Evolutionary conservation across 2,797 vertebrate species (phyloP), one percentile per base, ranked within the genome.

Genomic region (Sebastes aleutianus): DNA sequence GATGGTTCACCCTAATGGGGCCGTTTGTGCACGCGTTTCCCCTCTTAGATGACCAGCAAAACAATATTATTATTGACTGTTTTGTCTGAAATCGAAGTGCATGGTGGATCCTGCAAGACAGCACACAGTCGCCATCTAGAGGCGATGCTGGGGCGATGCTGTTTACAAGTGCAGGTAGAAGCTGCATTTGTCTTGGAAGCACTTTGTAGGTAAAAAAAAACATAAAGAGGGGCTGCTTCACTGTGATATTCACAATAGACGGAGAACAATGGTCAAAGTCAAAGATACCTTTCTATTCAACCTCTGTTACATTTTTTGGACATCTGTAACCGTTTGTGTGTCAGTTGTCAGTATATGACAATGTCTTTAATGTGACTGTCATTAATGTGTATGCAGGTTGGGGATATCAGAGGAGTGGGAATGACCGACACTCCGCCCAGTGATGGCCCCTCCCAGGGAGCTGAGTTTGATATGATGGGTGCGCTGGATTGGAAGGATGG

Each of bases 401-500:
- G 79, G 76, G 67, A 83, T 85, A 84, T 84, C 29, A 70, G 83
- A 79, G 74, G 85, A 88, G 91, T 84, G 82, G 92, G 86, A 88
- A 96, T 96, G 96, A 95, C 95, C 57, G 95, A 96, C 85, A 91
- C 95, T 78, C 95, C 96, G 70, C 94, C 94, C 61, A 95, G 91
- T 73, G 95, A 96, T 91, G 94, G 93, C 78, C 93, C 94, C 80
- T 92, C 93, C 53, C 90, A 95, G 85, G 96, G 95, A 87, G 83
- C 92, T 70, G 96, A 96, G 63, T 95, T 94, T 76, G 94, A 96
- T 83, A 92, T 95, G 91, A 93, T 97, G 87, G 91, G 92, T 64
- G 96, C 96, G 71, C 93, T 97, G 86, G 95, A 97, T 82, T 97
- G 97, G 96, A 96, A 96, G 89, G 96, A 96, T 3, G 94, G 96